Base-by-base conservation (phyloP, 2,797 vertebrate genomes). In the Gobio occitaniae region DNA sequence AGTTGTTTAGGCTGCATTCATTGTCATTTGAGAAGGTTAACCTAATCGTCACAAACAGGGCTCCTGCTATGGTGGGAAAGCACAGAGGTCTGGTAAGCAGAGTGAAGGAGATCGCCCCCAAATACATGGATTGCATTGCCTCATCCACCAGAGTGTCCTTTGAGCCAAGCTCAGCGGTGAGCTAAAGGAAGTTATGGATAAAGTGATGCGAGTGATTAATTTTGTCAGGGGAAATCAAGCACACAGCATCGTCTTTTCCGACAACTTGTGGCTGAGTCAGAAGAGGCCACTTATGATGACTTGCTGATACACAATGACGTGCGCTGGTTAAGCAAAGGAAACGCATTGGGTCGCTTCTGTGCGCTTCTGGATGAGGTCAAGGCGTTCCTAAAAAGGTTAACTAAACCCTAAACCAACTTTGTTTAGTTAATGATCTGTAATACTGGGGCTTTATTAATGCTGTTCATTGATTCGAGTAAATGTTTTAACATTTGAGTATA, bases 261-360 rank as follows among this genome's bases (percentile, higher is more conserved):
- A 38, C 32, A 69, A 68, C 6, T 65, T 65, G 29, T 68, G 65
- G 29, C 16, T 15, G 32, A 68, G 9, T 68, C 32, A 68, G 13
- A 68, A n/a, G 65, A 65, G 61, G 61, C 65, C 1, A 16, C 29
- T 68, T n/a, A 68, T 2, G 65, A 68, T 36, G 65, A 68, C 65
- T n/a, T 68, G 65, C n/a, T 68, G 32, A 32, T 38, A 15, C 65
- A 68, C 65, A 68, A 68, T 68, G 65, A 68, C 16, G 29, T 68
- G 65, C 15, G 15, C 65, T 68, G 65, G 65, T 36, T 66, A 32
- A 41, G 36, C 17, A 69, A 69, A 13, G 36, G 36, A 2, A 69
- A 69, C 4, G 17, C 17, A 6, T 21, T 70, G 68, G 68, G 13
- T 17, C 10, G 38, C 36, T 70, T 70, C 54, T 70, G 68, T 69